phyloP scores from a whole-genome alignment of 2,113 vertebrate genomes.

The Micromys minutus region DNA sequence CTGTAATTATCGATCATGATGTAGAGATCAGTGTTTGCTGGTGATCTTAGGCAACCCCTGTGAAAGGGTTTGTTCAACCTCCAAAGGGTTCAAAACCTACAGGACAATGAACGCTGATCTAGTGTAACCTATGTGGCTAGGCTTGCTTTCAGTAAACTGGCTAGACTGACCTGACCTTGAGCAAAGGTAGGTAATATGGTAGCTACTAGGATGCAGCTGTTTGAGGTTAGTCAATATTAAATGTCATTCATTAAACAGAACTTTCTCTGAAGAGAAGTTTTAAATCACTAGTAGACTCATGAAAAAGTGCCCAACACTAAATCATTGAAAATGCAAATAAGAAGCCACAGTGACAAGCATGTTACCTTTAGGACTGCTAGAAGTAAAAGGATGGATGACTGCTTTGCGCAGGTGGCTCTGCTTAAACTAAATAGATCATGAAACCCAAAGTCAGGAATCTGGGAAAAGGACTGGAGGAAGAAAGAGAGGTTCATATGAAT shows the following conservation, averaged over 20 bases:
- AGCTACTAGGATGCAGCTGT: constrained; percentile 17
- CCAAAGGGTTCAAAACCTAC: not conserved
- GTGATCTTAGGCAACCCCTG: not conserved
- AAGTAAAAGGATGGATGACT: constrained; percentile 9
- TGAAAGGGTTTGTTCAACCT: not conserved
- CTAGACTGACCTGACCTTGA: constrained; percentile 13
- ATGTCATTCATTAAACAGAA: constrained; percentile 19
- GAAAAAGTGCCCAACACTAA: not conserved
- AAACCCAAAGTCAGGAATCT: not conserved
- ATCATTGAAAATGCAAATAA: constrained; percentile 47
- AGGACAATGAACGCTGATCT: not conserved
- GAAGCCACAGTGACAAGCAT: constrained; percentile 16
- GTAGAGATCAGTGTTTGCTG: not conserved
- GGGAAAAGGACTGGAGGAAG: not conserved
- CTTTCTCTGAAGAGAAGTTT: constrained; percentile 41
- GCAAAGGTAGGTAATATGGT: constrained; percentile 17
- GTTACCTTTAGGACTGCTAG: not conserved
- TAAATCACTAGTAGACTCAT: constrained; percentile 20
- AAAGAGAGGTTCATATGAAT: not conserved
- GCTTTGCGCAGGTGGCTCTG: not conserved
- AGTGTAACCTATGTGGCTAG: not conserved
- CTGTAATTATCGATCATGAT: not conserved
- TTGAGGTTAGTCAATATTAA: constrained; percentile 53
- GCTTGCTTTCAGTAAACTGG: constrained; percentile 40
- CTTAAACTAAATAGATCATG: not conserved